Conservation (phyloP, 1,140 invertebrate species). For the Acromyrmex echinatior region DNA sequence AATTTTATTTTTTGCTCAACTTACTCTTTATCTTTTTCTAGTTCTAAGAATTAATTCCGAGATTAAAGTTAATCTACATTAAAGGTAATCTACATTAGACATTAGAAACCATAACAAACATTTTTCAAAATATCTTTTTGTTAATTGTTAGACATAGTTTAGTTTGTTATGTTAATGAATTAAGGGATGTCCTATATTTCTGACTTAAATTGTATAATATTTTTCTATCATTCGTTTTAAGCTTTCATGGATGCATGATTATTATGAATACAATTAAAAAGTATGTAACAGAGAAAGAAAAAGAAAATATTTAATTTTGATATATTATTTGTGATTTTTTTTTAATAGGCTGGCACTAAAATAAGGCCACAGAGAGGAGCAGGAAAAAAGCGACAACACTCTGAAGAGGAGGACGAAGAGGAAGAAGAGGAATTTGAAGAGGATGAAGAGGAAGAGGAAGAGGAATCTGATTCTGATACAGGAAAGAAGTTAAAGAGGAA, state of each 20-base stretch:
- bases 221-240: not conserved
- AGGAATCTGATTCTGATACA: slow-evolving; percentile 83
- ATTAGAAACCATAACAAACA: not conserved
- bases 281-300: not conserved
- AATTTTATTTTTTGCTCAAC: too few relatives aligned
- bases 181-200: not conserved
- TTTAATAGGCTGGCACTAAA: slow-evolving; percentile 77
- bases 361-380: slow-evolving; percentile 82
- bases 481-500: slow-evolving; percentile 84
- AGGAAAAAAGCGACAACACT: slow-evolving; percentile 85
- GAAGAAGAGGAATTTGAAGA: slow-evolving; percentile 85
- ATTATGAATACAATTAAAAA: not conserved
- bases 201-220: not conserved
- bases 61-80: too few relatives aligned
- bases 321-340: not conserved
- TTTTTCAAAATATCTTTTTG: not conserved
- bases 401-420: slow-evolving; percentile 84
- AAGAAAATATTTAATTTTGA: not conserved
- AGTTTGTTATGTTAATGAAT: not conserved
- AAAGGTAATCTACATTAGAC: too few relatives aligned
- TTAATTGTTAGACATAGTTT: not conserved
- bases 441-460: slow-evolving; percentile 83
- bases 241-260: not conserved
- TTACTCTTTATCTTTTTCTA: too few relatives aligned
- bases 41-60: too few relatives aligned